Evolutionary conservation across 2,888 invertebrate genomes (phyloP).

Genomic region (Caenorhabditis drosophilae): DNA sequence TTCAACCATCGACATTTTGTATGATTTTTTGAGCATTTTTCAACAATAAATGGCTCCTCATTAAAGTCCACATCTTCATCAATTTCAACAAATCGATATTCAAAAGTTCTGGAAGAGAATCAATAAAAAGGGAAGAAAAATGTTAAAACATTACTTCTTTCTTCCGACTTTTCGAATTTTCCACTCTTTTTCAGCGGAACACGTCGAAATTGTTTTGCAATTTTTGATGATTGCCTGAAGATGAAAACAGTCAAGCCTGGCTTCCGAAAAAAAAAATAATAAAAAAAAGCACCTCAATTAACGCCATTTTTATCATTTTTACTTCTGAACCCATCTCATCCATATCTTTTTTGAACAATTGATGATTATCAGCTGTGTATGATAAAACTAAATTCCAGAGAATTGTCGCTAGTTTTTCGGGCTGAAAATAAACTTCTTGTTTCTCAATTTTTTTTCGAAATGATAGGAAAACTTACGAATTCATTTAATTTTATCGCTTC

Average conservation of each 20-base stretch:
- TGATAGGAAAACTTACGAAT: too few species aligned
- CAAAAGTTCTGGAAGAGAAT: not conserved
- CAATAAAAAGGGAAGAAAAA: not conserved
- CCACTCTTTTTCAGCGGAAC: not conserved
- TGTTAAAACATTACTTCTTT: not conserved
- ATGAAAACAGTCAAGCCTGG: not conserved
- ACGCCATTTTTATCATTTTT: not conserved
- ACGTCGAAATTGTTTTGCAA: not conserved
- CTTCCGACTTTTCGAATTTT: not conserved
- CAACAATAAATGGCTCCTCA: not conserved
- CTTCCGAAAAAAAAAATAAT: not conserved
- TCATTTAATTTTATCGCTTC: too few species aligned
- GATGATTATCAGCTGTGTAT: too few species aligned
- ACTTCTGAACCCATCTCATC: too few species aligned
- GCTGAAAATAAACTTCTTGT: too few species aligned
- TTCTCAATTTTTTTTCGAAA: too few species aligned
- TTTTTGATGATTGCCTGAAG: not conserved
- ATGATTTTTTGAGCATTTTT: slow-evolving; percentile 9
- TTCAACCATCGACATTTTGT: slow-evolving; percentile 23
- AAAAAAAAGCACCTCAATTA: not conserved
- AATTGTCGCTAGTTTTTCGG: too few species aligned
- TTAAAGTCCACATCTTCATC: not conserved
- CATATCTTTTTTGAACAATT: too few species aligned
- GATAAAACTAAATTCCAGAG: too few species aligned
- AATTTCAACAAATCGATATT: not conserved